These are phyloP conservation scores for Danaus plexippus DNA, from an alignment of 1,140 invertebrate species.

Conservation along the genomic window DNA sequence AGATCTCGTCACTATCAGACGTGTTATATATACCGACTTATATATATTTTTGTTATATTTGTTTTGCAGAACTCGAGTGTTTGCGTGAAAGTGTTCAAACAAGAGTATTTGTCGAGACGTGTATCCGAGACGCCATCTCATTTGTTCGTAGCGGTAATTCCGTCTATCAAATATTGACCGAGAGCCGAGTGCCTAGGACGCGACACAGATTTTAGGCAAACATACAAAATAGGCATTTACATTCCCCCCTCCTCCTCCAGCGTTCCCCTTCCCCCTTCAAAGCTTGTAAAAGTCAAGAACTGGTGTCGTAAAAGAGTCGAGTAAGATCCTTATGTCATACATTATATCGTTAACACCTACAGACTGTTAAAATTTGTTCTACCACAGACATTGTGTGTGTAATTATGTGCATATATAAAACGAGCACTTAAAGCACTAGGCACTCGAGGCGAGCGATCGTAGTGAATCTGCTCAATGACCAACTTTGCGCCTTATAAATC, in stretches of 20 bases:
- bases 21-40: too few relatives aligned
- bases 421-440: too few relatives aligned
- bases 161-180: constrained; percentile 61
- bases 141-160: constrained; percentile 65
- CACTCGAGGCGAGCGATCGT: too few relatives aligned
- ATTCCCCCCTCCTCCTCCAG: constrained; percentile 28
- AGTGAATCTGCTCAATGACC: too few relatives aligned
- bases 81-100: constrained; percentile 20
- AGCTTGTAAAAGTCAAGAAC: constrained; percentile 27
- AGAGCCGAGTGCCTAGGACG: constrained; percentile 48
- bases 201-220: constrained; percentile 66
- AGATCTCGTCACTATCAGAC: too few relatives aligned
- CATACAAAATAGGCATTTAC: constrained; percentile 63
- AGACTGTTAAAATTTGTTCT: background rate
- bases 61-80: too few relatives aligned
- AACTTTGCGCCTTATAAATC: too few relatives aligned
- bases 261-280: constrained; percentile 4
- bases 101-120: constrained; percentile 17
- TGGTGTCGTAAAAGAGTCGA: constrained; percentile 27
- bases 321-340: constrained; percentile 26
- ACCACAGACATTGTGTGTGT: too few relatives aligned
- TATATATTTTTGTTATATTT: too few relatives aligned
- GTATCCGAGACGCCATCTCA: constrained; percentile 39
- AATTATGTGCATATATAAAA: too few relatives aligned
- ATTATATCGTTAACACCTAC: constrained; percentile 24